Base-by-base conservation (phyloP, 2,113 vertebrate genomes). In the Lepus europaeus region DNA sequence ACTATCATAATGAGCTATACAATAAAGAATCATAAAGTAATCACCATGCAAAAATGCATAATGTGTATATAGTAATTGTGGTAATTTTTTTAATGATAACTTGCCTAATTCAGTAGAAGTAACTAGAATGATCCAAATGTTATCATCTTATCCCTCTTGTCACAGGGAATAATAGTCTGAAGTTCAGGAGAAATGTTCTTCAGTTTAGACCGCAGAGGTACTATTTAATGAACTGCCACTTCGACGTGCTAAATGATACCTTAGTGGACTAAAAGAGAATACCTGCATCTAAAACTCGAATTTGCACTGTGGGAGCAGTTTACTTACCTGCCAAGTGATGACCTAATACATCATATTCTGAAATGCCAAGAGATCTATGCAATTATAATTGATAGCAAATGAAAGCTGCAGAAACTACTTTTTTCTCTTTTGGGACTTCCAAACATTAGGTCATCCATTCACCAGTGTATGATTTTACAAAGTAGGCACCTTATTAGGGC, bases 181-280 rank as follows among this genome's bases (percentile, higher is more conserved):
- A 27, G 49, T 93, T 87, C 89, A 56, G 29, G 2, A 90, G 25
- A 53, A 81, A 90, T 63, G 2, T 80, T 89, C 88, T 93, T 85
- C 64, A 59, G 66, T 84, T 61, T 12, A 70, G 73, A 61, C 14
- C 74, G 92, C 83, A 70, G 17, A 87, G 33, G 70, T 76, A 63
- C 74, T 78, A 74, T 93, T 92, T 93, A 91, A 95, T 90, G 93
- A 97, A 89, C 89, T 93, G 87, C 51, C 94, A 86, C 87, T 96
- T 96, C 53, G 68, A 19, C 92, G 88, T 93, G 64, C 81, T 93
- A 90, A 96, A 85, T 96, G 72, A 72, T 22, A 19, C 61, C 85
- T 51, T 51, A 22, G 8, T 31, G 33, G 79, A 66, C 66, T 94
- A 31, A 85, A 66, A 90, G 39, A 29, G 39, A 78, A 92, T 66